Conservation (phyloP, 2,797 vertebrate genomes). For the Anabacerthia variegaticeps region DNA sequence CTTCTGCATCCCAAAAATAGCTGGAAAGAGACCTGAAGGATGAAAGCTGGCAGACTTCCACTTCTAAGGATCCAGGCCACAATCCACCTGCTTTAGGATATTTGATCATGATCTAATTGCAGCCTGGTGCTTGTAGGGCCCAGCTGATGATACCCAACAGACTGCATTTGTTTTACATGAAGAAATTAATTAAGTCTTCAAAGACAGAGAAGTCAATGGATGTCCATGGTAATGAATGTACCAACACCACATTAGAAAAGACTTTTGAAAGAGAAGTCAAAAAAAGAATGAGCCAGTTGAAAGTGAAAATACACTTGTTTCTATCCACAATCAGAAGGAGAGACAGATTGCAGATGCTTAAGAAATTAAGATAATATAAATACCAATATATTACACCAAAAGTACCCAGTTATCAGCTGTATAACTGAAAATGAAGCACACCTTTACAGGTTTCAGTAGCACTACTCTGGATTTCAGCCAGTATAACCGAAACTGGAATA, state of each 20-base stretch:
- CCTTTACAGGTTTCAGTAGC: background rate
- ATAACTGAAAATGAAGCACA: background rate
- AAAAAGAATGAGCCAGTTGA: background rate
- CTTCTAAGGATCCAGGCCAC: background rate
- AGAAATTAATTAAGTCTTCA: background rate
- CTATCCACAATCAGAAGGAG: background rate
- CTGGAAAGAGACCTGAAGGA: background rate
- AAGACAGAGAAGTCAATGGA: background rate
- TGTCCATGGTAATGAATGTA: background rate
- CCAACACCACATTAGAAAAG: background rate
- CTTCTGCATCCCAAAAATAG: background rate
- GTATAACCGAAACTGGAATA: background rate
- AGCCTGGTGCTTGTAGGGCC: background rate
- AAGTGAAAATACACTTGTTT: background rate
- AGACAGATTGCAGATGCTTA: background rate
- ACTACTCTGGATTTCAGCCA: background rate
- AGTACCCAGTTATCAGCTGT: background rate
- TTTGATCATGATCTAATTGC: background rate
- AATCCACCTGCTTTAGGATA: background rate
- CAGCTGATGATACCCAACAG: background rate
- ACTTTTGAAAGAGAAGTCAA: background rate
- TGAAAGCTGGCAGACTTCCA: slow-evolving; percentile 7
- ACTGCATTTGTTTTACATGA: background rate
- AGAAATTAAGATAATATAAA: background rate
- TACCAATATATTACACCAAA: background rate